Evolutionary conservation across 2,888 invertebrate species (phyloP), one percentile per base, ranked within the genome.

Genomic region (Penaeus monodon): DNA sequence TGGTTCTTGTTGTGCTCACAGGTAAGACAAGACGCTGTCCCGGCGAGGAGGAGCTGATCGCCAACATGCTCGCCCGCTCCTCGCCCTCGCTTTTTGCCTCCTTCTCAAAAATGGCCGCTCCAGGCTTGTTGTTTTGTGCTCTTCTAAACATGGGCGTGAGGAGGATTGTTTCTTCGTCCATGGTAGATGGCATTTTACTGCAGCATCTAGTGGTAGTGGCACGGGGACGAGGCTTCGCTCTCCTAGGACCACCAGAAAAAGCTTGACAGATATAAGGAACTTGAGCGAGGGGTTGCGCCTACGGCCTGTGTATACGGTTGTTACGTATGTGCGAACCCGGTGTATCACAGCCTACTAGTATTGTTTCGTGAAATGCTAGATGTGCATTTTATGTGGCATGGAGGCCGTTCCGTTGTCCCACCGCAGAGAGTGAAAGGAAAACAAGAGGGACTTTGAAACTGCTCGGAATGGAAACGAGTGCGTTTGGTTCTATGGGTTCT

Each of bases 41-140:
- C 76, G 44, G 33, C 64, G 33, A 64, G 65, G 29, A 64, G 64
- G 63, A 27, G 68, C 29, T 78, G 44, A 33, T 22, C n/a, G 64
- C 70, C 49, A 33, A 80, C 73, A 74, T 65, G 73, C 70, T 85
- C 84, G 24, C 24, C 73, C 49, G 33, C 73, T 73, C 85, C 79
- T 79, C 81, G 20, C 86, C 78, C 65, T 64, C 79, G 79, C 83
- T 87, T 87, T 87, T 87, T 87, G 86, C 86, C 83, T 86, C 86
- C 73, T 81, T 29, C 86, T 87, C 86, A 87, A 87, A 87, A 87
- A 87, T 87, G 86, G 86, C 86, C 86, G 86, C 86, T 83, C 78
- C 77, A 81, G 73, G 77, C 85, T 85, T 81, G 80, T 77, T 84
- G 84, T 85, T 81, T 81, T 81, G 85, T 85, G 74, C 44, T 81